Evolutionary conservation across 2,113 vertebrate species (phyloP), one percentile per base, ranked within the genome.

Genomic region (Campylomormyrus tamandua): DNA sequence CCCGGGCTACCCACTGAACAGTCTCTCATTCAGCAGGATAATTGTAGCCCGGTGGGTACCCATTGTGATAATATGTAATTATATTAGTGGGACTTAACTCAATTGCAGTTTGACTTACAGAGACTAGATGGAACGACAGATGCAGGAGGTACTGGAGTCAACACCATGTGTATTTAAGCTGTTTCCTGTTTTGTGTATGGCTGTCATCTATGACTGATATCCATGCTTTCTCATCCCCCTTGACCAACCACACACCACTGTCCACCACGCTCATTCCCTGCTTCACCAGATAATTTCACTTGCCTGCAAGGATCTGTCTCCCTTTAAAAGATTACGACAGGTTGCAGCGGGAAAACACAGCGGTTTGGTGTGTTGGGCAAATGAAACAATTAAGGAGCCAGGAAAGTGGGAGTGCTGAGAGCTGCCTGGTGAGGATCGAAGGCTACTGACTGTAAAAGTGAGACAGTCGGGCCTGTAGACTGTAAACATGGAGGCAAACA

Each of bases 321-420:
- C 53, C 52, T 62, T 17, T 58, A 35, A 46, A 66, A 62, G 21
- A 42, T 53, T 89, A 58, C 53, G 53, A 53, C 77, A 85, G 89
- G 46, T 39, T 56, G 62, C 39, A n/a, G 49, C 19, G 52, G 77
- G 48, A 89, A 89, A 85, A 77, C n/a, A 66, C 62, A 62, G 52
- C 80, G 56, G 52, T 85, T 46, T 85, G 52, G 50, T 74, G n/a
- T 50, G 74, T 58, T 31, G 50, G 50, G 83, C 9, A 35, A 58
- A 89, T 83, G 89, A 89, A 89, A 66, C 52, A n/a, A 46, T 84
- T 31, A 89, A 66, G 84, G 31, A 31, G 74, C 89, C n/a, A 45
- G 50, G 70, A 89, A 50, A 24, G 53, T 5, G n/a, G 42, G 5
- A 53, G 24, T 17, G 15, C 1, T 39, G 3, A 49, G 89, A 31